Percentiles rank a stretch among this genome's conserved stretches.
Conservation (phyloP, 2,888 invertebrate genomes). For the Cartodere bifasciata region DNA sequence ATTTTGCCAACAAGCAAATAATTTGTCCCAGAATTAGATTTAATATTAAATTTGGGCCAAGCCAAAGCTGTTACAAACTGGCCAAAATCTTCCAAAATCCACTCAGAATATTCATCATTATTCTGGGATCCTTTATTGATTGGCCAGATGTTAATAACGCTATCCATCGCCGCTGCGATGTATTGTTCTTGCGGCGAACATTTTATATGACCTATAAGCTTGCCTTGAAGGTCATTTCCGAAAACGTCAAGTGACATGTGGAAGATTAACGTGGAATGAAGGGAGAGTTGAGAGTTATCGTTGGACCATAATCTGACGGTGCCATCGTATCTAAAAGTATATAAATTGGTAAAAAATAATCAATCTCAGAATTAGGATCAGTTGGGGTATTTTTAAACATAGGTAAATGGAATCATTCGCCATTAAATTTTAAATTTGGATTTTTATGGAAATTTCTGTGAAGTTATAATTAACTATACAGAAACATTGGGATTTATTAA, state of each 20-base stretch:
- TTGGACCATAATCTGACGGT: conserved; percentile 46
- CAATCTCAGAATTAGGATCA: too few species aligned
- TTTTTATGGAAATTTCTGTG: too few species aligned
- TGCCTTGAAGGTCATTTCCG: conserved; percentile 40
- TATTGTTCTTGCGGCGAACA: conserved; percentile 43
- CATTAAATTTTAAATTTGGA: too few species aligned
- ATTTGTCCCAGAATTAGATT: conserved; percentile 22
- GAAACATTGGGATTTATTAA: too few species aligned
- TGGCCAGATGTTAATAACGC: conserved; percentile 45
- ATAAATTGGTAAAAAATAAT: too few species aligned
- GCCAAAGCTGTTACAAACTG: conserved; percentile 38
- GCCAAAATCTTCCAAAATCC: conserved; percentile 35
- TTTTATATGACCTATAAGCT: conserved; percentile 35
- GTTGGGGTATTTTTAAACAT: too few species aligned
- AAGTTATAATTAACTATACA: too few species aligned
- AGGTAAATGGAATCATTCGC: too few species aligned
- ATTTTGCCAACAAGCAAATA: conserved; percentile 40
- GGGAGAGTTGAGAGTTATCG: conserved; percentile 25
- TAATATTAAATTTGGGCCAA: conserved; percentile 35
- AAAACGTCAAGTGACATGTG: conserved; percentile 36
- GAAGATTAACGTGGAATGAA: conserved; percentile 44
- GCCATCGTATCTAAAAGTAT: too few species aligned
- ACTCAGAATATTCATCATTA: conserved; percentile 25
- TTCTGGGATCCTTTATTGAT: conserved; percentile 28
- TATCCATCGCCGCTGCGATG: conserved; percentile 44